Evolutionary conservation across 2,113 vertebrate species (phyloP), one percentile per base, ranked within the genome.

Genomic region (Thermophis baileyi): DNA sequence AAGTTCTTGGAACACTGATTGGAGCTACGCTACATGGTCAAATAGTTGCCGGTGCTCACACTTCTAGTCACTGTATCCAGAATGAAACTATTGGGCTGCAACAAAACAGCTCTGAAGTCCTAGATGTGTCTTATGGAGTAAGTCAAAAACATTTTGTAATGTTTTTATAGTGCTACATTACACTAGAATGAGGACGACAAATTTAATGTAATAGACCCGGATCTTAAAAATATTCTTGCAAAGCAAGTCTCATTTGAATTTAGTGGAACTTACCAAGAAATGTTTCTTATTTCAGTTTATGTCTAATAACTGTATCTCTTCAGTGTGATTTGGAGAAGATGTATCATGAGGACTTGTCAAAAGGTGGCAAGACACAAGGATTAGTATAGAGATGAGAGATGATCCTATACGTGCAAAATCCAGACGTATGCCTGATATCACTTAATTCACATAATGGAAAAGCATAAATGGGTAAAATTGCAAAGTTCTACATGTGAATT

Each of bases 1-100:
- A 99, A 97, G 98, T 99, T 69, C 96, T 98, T 35, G 99, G 99
- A 50, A 99, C 99, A 0, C 97, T 99, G 91, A 94, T 99, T 95
- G 99, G 99, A 92, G 99, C 99, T 30, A 97, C 99, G 1, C 96
- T 99, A 91, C 99, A 99, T 22, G 99, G 99, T 0, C 98, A 99
- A 96, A 98, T 99, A 6, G 99, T 99, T 91, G 98, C 98, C 6
- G 98, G 98, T 0, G 98, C 98, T 95, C 99, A 99, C 85, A 96
- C 94, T 27, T 96, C 95, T 74, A 93, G 95, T 44, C 93, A 93
- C 90, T 99, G 98, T 96, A 93, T 92, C 1, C 54, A 93, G 24
- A 95, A 96, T 96, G 92, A 95, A 93, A 94, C 96, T 22, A 95
- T 88, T 93, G 98, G 98, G 6, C 63, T 86, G 24, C 92, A 90